Evolutionary conservation across 2,888 invertebrate genomes (phyloP).

Genomic region (Epiblema foenella): DNA sequence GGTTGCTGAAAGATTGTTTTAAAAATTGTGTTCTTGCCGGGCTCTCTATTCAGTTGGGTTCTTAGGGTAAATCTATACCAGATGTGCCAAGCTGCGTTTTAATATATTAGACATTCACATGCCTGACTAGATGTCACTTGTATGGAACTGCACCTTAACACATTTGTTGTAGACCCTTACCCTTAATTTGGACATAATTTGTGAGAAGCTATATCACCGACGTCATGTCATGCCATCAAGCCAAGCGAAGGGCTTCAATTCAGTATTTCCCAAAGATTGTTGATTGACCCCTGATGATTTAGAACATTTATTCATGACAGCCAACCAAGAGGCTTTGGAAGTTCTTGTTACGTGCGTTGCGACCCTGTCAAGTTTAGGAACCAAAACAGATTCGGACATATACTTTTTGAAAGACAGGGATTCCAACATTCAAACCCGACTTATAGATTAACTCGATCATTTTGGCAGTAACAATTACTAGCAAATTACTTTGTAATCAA

Average conservation of each 20-base stretch:
- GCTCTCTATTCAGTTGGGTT: background rate
- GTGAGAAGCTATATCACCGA: background rate
- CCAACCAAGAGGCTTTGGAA: background rate
- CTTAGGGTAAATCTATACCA: too few relatives aligned
- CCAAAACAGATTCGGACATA: background rate
- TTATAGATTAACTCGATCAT: background rate
- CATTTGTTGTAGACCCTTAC: too few relatives aligned
- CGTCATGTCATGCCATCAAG: too few relatives aligned
- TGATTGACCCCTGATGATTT: too few relatives aligned
- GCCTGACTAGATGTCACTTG: too few relatives aligned
- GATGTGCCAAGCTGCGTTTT: too few relatives aligned
- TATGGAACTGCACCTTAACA: too few relatives aligned
- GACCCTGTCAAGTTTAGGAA: background rate
- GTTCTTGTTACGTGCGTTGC: background rate
- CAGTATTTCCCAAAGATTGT: too few relatives aligned
- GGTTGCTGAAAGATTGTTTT: slow-evolving; percentile 27
- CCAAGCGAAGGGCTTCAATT: background rate
- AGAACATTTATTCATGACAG: background rate
- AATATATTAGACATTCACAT: too few relatives aligned
- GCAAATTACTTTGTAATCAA: background rate
- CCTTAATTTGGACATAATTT: background rate
- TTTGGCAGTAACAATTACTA: background rate
- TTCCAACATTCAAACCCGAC: background rate
- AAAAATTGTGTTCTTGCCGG: background rate
- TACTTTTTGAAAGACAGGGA: too few relatives aligned